Evolutionary conservation across 1,140 invertebrate species (phyloP).

Genomic region (Plectrocnemia conspersa): DNA sequence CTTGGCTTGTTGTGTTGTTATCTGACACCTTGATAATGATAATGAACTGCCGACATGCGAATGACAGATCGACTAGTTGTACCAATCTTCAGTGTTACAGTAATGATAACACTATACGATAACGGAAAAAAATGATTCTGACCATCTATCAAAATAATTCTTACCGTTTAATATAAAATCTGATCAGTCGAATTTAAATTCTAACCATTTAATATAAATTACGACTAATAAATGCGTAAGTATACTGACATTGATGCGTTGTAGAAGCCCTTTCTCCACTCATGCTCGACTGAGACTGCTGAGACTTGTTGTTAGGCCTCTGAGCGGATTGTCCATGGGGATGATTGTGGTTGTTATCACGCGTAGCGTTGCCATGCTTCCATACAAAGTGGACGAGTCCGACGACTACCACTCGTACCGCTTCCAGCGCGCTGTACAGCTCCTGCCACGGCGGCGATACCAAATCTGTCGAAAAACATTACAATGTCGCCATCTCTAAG

Average conservation of each 20-base stretch:
- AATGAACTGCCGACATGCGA: no score
- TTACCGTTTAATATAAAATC: no score
- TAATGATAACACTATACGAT: no score
- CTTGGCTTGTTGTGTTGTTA: no score
- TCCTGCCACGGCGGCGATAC: constrained; percentile 67
- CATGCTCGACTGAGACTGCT: constrained; percentile 29
- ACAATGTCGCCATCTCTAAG: constrained; percentile 14
- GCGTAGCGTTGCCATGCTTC: constrained; percentile 67
- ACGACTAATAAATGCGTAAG: no score
- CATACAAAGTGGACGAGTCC: constrained; percentile 82
- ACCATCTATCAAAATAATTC: no score
- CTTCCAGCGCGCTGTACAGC: constrained; percentile 71
- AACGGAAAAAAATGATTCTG: no score
- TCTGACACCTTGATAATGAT: no score
- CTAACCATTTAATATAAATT: no score
- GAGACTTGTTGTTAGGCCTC: constrained; percentile 34
- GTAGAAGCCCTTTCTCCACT: constrained; percentile 1
- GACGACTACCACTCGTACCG: constrained; percentile 75
- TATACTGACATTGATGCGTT: constrained; percentile 20
- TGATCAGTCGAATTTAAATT: no score
- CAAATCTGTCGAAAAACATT: constrained; percentile 55
- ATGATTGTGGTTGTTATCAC: constrained; percentile 51
- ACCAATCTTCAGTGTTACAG: no score
- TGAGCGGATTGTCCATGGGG: constrained; percentile 36
- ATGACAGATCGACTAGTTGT: no score